Evolutionary conservation across 2,113 vertebrate genomes (phyloP).

Genomic region (Ammodytes marinus): DNA sequence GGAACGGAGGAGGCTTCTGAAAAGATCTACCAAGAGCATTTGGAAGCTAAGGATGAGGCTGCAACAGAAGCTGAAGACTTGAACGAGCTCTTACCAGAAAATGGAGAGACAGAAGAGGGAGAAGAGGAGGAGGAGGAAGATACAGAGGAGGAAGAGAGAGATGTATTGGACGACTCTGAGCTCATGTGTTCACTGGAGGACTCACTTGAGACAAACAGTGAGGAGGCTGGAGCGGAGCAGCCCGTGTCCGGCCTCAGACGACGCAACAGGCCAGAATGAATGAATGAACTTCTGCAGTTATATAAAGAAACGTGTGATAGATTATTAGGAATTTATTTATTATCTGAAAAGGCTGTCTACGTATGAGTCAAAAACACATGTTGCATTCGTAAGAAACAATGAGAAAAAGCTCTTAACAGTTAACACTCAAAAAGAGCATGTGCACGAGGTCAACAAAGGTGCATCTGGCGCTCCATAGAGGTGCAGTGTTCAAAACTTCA

Average conservation of each 20-base stretch:
- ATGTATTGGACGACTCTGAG: conserved; percentile 25
- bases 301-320: conserved; percentile 28
- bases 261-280: conserved; percentile 86
- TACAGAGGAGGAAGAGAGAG: conserved; percentile 44
- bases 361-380: background rate
- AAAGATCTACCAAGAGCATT: background rate
- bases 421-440: background rate
- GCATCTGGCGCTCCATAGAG: too few relatives aligned
- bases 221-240: conserved; percentile 59
- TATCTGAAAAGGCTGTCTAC: conserved; percentile 33
- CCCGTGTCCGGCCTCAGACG: conserved; percentile 81
- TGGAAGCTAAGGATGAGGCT: conserved; percentile 14
- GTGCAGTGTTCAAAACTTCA: background rate
- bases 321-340: conserved; percentile 61
- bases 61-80: conserved; percentile 35
- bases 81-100: conserved; percentile 46
- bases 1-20: background rate
- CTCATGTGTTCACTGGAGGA: conserved; percentile 49
- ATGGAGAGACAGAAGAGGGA: conserved; percentile 41
- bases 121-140: background rate
- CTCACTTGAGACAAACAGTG: conserved; percentile 60
- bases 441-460: background rate
- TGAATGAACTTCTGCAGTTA: conserved; percentile 4
- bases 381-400: conserved; percentile 3
- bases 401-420: conserved; percentile 9